A percentile compares a stretch with the other conserved stretches of the same genome.
Evolutionary conservation across 2,797 vertebrate genomes (phyloP).

Genomic region (Hyperoplus immaculatus): DNA sequence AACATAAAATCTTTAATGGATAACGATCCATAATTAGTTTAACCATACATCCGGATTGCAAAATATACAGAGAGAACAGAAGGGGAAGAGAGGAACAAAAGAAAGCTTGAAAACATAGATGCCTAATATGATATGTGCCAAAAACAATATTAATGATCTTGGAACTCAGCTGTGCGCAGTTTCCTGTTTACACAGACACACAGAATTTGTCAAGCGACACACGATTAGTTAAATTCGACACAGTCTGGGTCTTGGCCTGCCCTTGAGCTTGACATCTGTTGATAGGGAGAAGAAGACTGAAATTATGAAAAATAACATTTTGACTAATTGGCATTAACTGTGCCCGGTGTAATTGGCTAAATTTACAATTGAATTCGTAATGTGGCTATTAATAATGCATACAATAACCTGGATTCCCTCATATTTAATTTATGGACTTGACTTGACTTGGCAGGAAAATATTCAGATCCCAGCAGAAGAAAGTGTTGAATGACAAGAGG

Average conservation of each 20-base stretch:
- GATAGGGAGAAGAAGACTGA: conserved; percentile 44
- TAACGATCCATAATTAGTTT: conserved; percentile 63
- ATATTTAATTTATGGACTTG: background rate
- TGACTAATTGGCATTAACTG: conserved; percentile 48
- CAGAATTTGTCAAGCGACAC: conserved; percentile 43
- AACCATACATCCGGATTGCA: conserved; percentile 50
- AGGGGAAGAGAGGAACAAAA: background rate
- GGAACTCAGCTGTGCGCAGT: conserved; percentile 16
- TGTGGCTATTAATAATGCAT: conserved; percentile 25
- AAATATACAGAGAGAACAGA: conserved; percentile 29
- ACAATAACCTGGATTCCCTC: conserved; percentile 16
- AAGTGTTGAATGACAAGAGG: background rate
- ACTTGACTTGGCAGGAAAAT: conserved; percentile 1
- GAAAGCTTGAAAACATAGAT: background rate
- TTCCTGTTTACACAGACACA: conserved; percentile 34
- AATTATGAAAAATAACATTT: conserved; percentile 55
- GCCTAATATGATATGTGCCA: background rate
- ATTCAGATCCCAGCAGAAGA: background rate
- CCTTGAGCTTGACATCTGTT: conserved; percentile 62
- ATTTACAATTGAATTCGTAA: conserved; percentile 27
- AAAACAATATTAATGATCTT: background rate
- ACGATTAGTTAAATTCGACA: conserved; percentile 58
- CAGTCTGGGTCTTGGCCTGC: conserved; percentile 44
- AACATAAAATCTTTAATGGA: conserved; percentile 73
- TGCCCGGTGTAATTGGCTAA: conserved; percentile 33